Base-by-base conservation (phyloP, 2,113 vertebrate genomes). In the Chloebia gouldiae region DNA sequence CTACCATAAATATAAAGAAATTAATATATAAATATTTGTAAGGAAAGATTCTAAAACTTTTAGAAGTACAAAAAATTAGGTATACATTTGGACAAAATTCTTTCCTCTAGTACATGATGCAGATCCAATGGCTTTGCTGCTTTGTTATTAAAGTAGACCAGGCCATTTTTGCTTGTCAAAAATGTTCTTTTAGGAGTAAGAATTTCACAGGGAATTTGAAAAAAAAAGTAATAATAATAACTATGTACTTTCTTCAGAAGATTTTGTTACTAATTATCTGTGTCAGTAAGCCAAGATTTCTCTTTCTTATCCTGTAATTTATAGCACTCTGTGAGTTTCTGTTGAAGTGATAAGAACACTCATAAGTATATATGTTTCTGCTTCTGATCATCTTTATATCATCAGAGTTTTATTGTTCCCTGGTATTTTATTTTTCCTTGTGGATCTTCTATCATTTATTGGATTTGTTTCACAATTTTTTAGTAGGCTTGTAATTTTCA, bases 91-190 rank as follows among this genome's bases (percentile, higher is more conserved):
- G 5, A 63, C 3, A 18, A 68, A 57, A 31, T 82, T 56, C 17
- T 68, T 70, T 18, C 27, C 10, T 71, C 11, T 75, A 2, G 57
- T 49, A 30, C 4, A 27, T 27, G 5, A 7, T 72, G 11, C 4
- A 85, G 10, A 59, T 39, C 6, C 19, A 81, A 17, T 15, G 12
- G 30, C 22, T 73, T 81, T 3, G 0, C 10, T 2, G 0, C 11
- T 42, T 7, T n/a, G 8, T 60, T 60, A n/a, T 54, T 68, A 57
- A 77, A 53, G 8, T 6, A 81, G 10, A 72, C 1, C 3, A 65
- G 25, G 3, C 1, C 7, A 80, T 15, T 63, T 69, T 2, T 50
- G 3, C 30, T 71, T 40, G 10, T 60, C 6, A 92, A n/a, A 82
- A 69, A 35, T 39, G 0, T 69, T 82, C 6, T 51, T 85, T 53